Conservation (phyloP, 2,888 invertebrate species). For the Cheilosia variabilis region DNA sequence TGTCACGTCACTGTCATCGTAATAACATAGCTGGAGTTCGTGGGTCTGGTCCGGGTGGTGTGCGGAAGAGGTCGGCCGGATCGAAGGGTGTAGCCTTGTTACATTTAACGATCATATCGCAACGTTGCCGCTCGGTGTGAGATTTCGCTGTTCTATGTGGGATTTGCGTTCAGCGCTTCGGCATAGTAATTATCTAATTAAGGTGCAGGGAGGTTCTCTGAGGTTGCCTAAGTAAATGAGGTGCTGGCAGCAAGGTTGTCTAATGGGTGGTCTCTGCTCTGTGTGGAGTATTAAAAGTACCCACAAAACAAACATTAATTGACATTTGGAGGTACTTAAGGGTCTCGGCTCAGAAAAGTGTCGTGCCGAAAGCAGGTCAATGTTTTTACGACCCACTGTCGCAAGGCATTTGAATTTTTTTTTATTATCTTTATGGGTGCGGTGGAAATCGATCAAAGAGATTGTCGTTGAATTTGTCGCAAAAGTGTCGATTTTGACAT, state of each 20-base stretch:
- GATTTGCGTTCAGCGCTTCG: constrained; percentile 29
- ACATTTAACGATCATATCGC: constrained; percentile 66
- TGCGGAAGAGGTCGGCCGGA: constrained; percentile 58
- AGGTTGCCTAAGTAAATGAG: constrained; percentile 34
- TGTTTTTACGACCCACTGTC: constrained; percentile 16
- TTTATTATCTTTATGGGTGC: background rate
- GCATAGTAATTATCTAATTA: constrained; percentile 72
- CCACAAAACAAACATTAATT: constrained; percentile 32
- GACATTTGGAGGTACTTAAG: constrained; percentile 36
- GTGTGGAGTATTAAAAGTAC: constrained; percentile 9
- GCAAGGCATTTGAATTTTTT: background rate
- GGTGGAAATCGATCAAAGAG: constrained; percentile 1
- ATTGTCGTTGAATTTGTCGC: background rate
- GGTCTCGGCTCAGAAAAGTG: constrained; percentile 1
- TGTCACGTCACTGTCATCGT: constrained; percentile 54
- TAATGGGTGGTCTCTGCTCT: constrained; percentile 60
- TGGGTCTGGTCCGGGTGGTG: constrained; percentile 20
- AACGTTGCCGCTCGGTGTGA: constrained; percentile 43
- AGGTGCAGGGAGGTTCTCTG: constrained; percentile 69
- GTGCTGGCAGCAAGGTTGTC: constrained; percentile 54
- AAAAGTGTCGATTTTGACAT: background rate
- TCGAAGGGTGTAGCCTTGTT: constrained; percentile 75
- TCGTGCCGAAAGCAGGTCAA: constrained; percentile 1
- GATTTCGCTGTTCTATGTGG: constrained; percentile 57
- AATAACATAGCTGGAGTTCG: constrained; percentile 48